Percentiles rank a stretch among this genome's conserved stretches.
Conservation (phyloP, 2,888 invertebrate genomes). For the Pseudococcus longispinus region DNA sequence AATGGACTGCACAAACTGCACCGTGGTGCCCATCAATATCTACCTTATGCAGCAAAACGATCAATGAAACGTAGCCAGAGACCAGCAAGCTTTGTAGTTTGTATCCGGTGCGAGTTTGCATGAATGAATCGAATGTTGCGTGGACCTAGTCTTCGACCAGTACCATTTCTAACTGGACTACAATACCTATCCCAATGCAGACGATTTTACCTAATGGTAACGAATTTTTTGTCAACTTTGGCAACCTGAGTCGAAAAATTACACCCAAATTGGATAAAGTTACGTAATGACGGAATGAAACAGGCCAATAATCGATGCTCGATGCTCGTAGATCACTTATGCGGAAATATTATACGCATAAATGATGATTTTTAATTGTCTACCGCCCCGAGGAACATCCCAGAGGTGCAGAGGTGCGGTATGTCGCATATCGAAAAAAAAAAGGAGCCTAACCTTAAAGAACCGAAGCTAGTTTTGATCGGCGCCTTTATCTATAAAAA, state of each 20-base stretch:
- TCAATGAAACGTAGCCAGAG: conserved; percentile 35
- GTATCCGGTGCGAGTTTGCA: not conserved
- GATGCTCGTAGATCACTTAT: too few species aligned
- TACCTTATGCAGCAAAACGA: conserved; percentile 3
- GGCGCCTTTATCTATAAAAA: conserved; percentile 53
- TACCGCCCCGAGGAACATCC: not conserved
- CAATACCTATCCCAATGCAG: too few species aligned
- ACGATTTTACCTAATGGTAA: not conserved
- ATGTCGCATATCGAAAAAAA: not conserved
- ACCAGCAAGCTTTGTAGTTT: not conserved
- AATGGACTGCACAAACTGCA: conserved; percentile 5
- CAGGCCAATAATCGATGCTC: too few species aligned
- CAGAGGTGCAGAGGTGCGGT: not conserved
- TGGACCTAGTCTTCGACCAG: not conserved
- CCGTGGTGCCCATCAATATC: not conserved
- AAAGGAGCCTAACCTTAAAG: not conserved
- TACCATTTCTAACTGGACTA: not conserved
- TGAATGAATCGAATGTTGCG: not conserved
- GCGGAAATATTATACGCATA: not conserved
- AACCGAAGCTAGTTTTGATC: conserved; percentile 48
- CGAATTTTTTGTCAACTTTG: not conserved
- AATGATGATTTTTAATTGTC: not conserved
- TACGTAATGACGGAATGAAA: not conserved
- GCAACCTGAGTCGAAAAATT: not conserved
- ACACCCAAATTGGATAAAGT: not conserved